These are phyloP conservation scores for Anisognathus igniventris DNA, from an alignment of 2,797 vertebrate species.

Conservation along the genomic window DNA sequence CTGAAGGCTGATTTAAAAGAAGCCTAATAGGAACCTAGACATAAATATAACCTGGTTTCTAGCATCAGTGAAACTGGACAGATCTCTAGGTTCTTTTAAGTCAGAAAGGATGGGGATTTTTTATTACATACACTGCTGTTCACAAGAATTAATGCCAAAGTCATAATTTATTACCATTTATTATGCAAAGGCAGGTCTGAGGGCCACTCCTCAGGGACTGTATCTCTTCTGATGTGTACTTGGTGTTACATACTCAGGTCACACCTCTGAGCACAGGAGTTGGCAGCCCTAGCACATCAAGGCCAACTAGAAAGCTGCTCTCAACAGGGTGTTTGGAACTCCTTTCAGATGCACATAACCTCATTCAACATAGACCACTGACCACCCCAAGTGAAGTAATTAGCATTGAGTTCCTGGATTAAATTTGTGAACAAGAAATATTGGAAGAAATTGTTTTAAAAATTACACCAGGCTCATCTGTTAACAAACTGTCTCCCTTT, in stretches of 20 bases:
- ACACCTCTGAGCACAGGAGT: background rate
- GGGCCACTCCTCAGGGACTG: accelerated
- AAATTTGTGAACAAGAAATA: background rate
- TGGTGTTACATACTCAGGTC: accelerated
- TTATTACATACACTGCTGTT: background rate
- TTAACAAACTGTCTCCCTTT: background rate
- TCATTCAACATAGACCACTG: background rate
- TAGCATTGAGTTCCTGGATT: background rate
- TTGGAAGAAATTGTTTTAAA: background rate
- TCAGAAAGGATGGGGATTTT: accelerated
- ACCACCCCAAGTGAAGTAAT: background rate
- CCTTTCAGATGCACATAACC: background rate
- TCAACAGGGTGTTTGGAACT: background rate
- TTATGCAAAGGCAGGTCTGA: background rate
- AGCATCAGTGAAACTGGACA: background rate
- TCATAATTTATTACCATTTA: background rate
- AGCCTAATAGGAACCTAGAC: accelerated
- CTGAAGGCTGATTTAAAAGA: background rate
- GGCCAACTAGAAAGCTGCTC: background rate
- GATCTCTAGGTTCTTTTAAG: background rate
- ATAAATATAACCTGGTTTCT: background rate
- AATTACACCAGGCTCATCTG: background rate
- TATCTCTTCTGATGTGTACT: background rate
- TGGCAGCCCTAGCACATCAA: background rate
- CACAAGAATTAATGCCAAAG: accelerated